These are phyloP conservation scores for Drosophila seguyi DNA, from an alignment of 1,140 invertebrate species.

Conservation along the genomic window DNA sequence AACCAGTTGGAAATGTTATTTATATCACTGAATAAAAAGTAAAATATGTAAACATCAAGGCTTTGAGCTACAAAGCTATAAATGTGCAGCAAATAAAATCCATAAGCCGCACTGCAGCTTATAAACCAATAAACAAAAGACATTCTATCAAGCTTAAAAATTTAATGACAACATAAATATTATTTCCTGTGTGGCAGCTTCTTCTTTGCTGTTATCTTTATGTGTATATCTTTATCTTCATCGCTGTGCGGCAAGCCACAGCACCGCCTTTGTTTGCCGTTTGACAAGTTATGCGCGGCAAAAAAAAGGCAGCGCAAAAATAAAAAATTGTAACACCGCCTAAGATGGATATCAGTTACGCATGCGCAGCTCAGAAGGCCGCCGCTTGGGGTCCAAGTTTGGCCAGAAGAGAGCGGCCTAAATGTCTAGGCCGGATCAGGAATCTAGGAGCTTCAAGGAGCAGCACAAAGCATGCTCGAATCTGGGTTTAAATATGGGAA, in stretches of 20 bases:
- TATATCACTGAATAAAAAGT: background rate
- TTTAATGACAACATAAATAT: background rate
- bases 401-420: slow-evolving; percentile 24
- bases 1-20: background rate
- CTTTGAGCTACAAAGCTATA: background rate
- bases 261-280: slow-evolving; percentile 69
- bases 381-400: slow-evolving; percentile 39
- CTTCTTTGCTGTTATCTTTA: slow-evolving; percentile 53
- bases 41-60: too few relatives aligned
- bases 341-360: slow-evolving; percentile 77
- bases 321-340: slow-evolving; percentile 69
- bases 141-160: background rate
- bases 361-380: slow-evolving; percentile 55
- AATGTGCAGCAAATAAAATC: background rate
- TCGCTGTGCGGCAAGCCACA: slow-evolving; percentile 16
- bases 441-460: slow-evolving; percentile 1
- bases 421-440: slow-evolving; percentile 28
- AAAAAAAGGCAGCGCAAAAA: slow-evolving; percentile 16
- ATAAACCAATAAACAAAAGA: background rate
- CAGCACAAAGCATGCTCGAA: background rate
- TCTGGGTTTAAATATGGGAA: background rate
- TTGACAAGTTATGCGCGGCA: slow-evolving; percentile 72
- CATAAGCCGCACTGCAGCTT: background rate
- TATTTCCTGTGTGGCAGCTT: slow-evolving; percentile 1
- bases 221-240: slow-evolving; percentile 43